phyloP scores from a whole-genome alignment of 2,888 invertebrate species.

The Cheilosia soror region DNA sequence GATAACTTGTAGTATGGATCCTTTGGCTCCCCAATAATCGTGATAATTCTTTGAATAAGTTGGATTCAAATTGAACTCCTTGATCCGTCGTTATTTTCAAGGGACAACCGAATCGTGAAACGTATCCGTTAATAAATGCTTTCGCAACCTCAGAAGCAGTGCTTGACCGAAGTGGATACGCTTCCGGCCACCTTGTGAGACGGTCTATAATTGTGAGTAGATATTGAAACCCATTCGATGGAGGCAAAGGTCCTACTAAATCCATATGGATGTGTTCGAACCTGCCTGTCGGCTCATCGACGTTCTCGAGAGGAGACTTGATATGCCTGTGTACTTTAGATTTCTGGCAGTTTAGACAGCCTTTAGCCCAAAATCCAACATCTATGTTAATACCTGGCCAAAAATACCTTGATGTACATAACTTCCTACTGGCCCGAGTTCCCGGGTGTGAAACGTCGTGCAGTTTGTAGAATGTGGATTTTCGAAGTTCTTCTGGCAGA shows the following conservation, averaged over 20 bases:
- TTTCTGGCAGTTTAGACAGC: slow-evolving; percentile 3
- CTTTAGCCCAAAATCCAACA: slow-evolving; percentile 13
- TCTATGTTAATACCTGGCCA: slow-evolving; percentile 8
- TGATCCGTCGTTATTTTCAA: not conserved
- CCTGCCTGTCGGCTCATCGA: not conserved
- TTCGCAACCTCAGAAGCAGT: not conserved
- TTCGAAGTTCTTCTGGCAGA: not conserved
- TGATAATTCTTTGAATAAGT: not conserved
- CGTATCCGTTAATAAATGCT: slow-evolving; percentile 5
- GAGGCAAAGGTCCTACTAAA: slow-evolving; percentile 4
- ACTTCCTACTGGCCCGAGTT: slow-evolving; percentile 9
- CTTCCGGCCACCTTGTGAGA: slow-evolving; percentile 7
- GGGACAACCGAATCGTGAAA: too few relatives aligned
- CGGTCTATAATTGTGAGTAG: slow-evolving; percentile 5
- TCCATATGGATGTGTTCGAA: slow-evolving; percentile 7
- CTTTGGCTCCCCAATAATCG: slow-evolving; percentile 4
- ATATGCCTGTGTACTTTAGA: slow-evolving; percentile 7
- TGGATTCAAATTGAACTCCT: slow-evolving; percentile 16
- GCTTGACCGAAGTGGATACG: slow-evolving; percentile 3
- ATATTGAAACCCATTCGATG: too few relatives aligned
- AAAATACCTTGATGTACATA: slow-evolving; percentile 12
- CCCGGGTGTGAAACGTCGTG: not conserved
- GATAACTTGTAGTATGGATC: slow-evolving; percentile 5
- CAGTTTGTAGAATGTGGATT: not conserved
- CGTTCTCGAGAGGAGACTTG: not conserved